A percentile compares a stretch with the other conserved stretches of the same genome.
These are phyloP conservation scores for Apis laboriosa DNA, from an alignment of 1,140 invertebrate species.

Conservation along the genomic window DNA sequence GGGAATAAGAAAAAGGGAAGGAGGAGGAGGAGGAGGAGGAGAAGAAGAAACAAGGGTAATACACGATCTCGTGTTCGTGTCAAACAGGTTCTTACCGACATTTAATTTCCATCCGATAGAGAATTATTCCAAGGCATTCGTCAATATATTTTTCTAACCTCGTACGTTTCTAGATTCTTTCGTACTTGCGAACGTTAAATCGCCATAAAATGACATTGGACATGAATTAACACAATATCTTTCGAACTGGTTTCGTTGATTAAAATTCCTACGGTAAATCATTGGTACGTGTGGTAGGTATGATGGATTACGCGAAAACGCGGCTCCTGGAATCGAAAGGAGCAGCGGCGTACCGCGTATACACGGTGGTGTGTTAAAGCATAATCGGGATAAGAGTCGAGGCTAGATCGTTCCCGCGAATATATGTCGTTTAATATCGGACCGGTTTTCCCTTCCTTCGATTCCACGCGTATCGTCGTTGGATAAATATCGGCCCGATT, in stretches of 20 bases:
- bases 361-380: background rate
- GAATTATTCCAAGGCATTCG: background rate
- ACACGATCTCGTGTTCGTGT: background rate
- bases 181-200: background rate
- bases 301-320: conserved; percentile 30
- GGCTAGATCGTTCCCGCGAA: conserved; percentile 25
- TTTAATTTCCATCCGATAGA: background rate
- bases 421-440: conserved; percentile 39
- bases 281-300: background rate
- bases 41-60: no score
- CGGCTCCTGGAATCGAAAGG: conserved; percentile 18
- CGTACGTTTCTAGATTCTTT: background rate
- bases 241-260: background rate
- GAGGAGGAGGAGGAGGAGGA: background rate
- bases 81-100: background rate
- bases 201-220: background rate
- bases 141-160: background rate
- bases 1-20: background rate
- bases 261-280: background rate
- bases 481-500: conserved; percentile 15
- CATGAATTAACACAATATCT: background rate
- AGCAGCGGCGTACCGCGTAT: background rate
- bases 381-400: background rate
- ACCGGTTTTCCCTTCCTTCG: conserved; percentile 41
- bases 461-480: conserved; percentile 5